Evolutionary conservation across 2,888 invertebrate species (phyloP), one percentile per base, ranked within the genome.

Genomic region (Caenorhabditis macrosperma): DNA sequence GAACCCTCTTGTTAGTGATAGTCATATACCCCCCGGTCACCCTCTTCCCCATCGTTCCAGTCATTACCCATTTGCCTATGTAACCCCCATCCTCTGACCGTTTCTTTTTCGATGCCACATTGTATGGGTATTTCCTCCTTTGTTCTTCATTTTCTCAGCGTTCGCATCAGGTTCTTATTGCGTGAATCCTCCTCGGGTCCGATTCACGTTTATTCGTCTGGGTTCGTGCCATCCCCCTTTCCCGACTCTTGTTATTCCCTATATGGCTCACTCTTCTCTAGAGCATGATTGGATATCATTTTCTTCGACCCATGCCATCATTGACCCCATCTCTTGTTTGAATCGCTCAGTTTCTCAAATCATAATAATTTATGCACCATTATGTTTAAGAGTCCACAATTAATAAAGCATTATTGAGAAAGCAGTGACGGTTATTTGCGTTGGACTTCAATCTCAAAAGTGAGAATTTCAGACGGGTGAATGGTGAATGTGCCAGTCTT

Each of bases 391-490:
- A 48, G 26, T 12, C 22, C 57, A 22, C 35, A 24, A 48, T 35
- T 48, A 59, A 57, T 59, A 48, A 50, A 48, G 26, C 12, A 55
- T 17, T 55, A 28, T 15, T 6, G 15, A 20, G 20, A 38, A 38
- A 22, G 4, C 7, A 38, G 35, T n/a, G n/a, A n/a, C 10, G n/a
- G 12, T 75, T 48, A 55, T 20, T 60, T 59, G 3, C 55, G 61
- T n/a, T 61, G 15, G 10, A 67, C 38, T 52, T 63, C 76, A 20
- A 74, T 35, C 44, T 79, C 76, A 57, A 81, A 84, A 5, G 85
- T 84, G 17, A 81, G 64, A 64, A 86, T 84, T 52, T 86, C 79
- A 26, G 81, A 78, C 7, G 84, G 84, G 17, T 66, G 72, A 41
- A 85, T 72, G 1, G 75, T 57, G 38, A 85, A 66, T 2, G 28